These are phyloP conservation scores for Eueremaeus valkanovi DNA, from an alignment of 2,888 invertebrate genomes.

Conservation along the genomic window DNA sequence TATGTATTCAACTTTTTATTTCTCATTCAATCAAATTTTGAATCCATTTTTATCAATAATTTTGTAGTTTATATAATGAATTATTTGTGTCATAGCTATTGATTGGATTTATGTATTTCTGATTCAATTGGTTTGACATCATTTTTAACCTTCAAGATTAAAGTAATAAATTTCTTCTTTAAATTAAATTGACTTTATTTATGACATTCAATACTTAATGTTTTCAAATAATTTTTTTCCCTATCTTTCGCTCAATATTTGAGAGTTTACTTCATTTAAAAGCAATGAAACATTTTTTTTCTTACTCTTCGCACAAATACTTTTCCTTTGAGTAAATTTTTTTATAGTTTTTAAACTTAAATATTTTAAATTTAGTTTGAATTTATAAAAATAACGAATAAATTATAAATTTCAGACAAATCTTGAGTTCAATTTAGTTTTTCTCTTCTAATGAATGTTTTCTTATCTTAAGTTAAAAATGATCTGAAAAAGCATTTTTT, in stretches of 20 bases:
- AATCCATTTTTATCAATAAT: neutral
- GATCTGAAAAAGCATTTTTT: neutral
- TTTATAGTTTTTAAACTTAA: neutral
- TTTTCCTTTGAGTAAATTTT: neutral
- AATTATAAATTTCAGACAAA: neutral
- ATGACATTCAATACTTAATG: slow-evolving; percentile 23
- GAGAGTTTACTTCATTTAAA: neutral
- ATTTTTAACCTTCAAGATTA: slow-evolving; percentile 12
- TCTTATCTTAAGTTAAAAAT: neutral
- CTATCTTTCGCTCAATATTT: neutral
- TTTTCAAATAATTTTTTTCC: neutral
- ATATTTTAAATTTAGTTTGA: neutral
- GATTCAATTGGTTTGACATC: slow-evolving; percentile 7
- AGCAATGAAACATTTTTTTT: neutral
- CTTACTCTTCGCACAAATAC: no score
- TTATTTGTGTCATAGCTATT: neutral
- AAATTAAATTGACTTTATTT: slow-evolving; percentile 13
- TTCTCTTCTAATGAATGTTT: neutral
- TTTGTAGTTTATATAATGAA: neutral
- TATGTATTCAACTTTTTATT: neutral
- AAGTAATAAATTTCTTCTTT: slow-evolving; percentile 13
- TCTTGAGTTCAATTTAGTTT: neutral
- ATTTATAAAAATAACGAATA: neutral
- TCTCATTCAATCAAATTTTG: no score
- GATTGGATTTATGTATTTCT: neutral